A percentile compares a stretch with the other conserved stretches of the same genome.
phyloP scores from a whole-genome alignment of 2,797 vertebrate genomes.

The Australoheros facetus region DNA sequence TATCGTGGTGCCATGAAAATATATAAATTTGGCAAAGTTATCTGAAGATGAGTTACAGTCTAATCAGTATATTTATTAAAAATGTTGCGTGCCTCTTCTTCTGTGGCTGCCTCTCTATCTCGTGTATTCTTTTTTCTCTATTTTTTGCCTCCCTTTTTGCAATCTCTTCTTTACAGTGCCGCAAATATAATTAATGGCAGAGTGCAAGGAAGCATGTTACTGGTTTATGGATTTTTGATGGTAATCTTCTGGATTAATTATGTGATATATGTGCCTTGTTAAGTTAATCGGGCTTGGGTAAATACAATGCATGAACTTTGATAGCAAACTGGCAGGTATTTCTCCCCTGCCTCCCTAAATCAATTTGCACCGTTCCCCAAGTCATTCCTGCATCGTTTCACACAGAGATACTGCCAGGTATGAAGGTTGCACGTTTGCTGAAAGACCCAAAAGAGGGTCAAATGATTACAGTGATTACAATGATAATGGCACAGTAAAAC shows the following conservation, averaged over 20 bases:
- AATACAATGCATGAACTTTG: conserved; percentile 83
- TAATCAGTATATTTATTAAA: conserved; percentile 48
- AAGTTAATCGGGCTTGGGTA: conserved; percentile 80
- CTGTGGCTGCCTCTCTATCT: conserved; percentile 18
- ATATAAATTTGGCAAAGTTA: conserved; percentile 28
- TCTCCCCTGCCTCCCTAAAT: conserved; percentile 76
- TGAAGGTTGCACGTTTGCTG: conserved; percentile 65
- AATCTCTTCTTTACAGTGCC: conserved; percentile 63
- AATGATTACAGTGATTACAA: conserved; percentile 73
- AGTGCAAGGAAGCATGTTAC: conserved; percentile 78
- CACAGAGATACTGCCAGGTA: conserved; percentile 61
- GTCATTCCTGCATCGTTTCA: conserved; percentile 71
- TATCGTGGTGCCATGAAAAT: conserved; percentile 23
- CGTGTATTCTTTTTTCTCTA: background rate
- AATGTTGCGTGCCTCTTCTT: conserved; percentile 39
- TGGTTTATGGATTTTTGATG: conserved; percentile 85
- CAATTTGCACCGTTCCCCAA: conserved; percentile 75
- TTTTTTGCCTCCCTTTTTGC: conserved; percentile 43
- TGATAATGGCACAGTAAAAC: conserved; percentile 64
- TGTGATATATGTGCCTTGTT: conserved; percentile 84
- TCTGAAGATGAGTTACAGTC: conserved; percentile 39
- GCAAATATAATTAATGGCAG: conserved; percentile 80
- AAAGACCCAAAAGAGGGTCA: conserved; percentile 68
- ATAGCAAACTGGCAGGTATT: conserved; percentile 76
- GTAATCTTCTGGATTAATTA: conserved; percentile 84